A percentile compares a stretch with the other conserved stretches of the same genome.
phyloP scores from a whole-genome alignment of 1,140 invertebrate species.

The Leptinotarsa lineolata region DNA sequence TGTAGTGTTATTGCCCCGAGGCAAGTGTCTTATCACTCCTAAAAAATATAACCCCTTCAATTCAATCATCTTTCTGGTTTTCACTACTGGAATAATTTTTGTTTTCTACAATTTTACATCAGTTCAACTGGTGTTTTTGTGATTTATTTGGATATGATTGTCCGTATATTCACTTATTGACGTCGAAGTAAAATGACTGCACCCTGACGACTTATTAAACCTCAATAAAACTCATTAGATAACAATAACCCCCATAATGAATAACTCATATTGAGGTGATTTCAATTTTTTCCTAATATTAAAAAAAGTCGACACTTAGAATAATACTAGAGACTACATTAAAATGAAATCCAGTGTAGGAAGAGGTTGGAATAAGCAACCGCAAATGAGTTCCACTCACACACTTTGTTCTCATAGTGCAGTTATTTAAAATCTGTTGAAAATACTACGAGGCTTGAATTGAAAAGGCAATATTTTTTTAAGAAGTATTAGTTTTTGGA shows the following conservation, averaged over 20 bases:
- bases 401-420: slow-evolving; percentile 24
- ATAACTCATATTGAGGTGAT: neutral
- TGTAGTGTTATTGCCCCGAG: too few relatives aligned
- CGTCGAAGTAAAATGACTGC: too few relatives aligned
- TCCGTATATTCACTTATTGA: too few relatives aligned
- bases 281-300: neutral
- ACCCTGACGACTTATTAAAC: too few relatives aligned
- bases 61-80: too few relatives aligned
- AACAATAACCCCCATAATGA: neutral
- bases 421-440: neutral
- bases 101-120: too few relatives aligned
- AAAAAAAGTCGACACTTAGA: slow-evolving; percentile 16
- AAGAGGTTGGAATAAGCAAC: slow-evolving; percentile 38
- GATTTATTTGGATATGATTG: too few relatives aligned
- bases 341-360: slow-evolving; percentile 39
- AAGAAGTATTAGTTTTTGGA: neutral
- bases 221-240: neutral
- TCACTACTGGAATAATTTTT: too few relatives aligned
- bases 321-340: slow-evolving; percentile 28
- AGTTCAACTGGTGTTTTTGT: too few relatives aligned
- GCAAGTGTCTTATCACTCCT: too few relatives aligned
- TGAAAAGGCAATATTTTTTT: too few relatives aligned
- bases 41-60: too few relatives aligned
- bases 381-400: slow-evolving; percentile 42
- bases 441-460: neutral